A percentile compares a stretch with the other conserved stretches of the same genome.
Conservation (phyloP, 2,888 invertebrate species). For the Omphaloscelis lunosa region DNA sequence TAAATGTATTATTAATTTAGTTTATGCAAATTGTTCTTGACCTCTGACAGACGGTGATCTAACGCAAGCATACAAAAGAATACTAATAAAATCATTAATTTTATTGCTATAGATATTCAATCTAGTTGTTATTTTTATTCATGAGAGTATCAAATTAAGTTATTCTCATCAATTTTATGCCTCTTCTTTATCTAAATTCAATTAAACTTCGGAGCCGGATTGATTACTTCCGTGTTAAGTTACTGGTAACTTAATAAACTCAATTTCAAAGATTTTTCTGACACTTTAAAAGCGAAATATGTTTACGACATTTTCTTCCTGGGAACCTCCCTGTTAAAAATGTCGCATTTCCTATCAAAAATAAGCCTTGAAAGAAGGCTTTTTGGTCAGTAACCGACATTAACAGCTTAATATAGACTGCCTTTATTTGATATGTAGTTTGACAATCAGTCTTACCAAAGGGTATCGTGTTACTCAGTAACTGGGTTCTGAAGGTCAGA, state of each 20-base stretch:
- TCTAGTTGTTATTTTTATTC: background rate
- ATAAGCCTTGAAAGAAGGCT: background rate
- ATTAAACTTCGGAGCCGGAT: slow-evolving; percentile 7
- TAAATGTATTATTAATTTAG: slow-evolving; percentile 8
- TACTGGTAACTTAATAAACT: slow-evolving; percentile 7
- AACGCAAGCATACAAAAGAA: background rate
- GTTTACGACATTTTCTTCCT: background rate
- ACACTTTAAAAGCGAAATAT: background rate
- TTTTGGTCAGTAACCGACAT: no score
- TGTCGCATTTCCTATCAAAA: background rate
- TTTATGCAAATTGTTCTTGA: slow-evolving; percentile 40
- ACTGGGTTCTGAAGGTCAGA: no score
- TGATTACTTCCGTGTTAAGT: slow-evolving; percentile 13
- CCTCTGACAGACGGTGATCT: slow-evolving; percentile 6
- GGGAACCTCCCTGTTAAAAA: accelerated
- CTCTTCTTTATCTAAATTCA: slow-evolving; percentile 34
- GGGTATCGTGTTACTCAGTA: no score
- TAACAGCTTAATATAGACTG: no score
- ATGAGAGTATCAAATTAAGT: slow-evolving; percentile 21
- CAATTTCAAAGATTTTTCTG: background rate
- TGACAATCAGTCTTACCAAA: no score
- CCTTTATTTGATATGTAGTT: no score
- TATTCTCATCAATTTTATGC: slow-evolving; percentile 16
- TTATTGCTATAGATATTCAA: background rate
- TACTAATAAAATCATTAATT: slow-evolving; percentile 1